Conservation (phyloP, 1,140 invertebrate species). For the Dreissena rostriformis region DNA sequence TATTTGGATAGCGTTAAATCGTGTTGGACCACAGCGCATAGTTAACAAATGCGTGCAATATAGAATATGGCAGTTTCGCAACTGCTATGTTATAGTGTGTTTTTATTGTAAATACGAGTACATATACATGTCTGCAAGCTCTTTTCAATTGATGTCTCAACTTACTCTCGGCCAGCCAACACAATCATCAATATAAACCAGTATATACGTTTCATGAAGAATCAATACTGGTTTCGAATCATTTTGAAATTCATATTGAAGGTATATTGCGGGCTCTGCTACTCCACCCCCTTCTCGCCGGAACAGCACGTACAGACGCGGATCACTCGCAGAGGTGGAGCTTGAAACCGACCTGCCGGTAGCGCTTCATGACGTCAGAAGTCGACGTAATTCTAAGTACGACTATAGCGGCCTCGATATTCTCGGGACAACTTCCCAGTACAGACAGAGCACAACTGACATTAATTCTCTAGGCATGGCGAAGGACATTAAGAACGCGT, state of each 20-base stretch:
- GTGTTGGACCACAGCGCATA: no score
- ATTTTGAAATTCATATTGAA: background rate
- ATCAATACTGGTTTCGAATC: no score
- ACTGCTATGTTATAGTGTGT: no score
- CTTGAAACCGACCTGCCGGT: slow-evolving; percentile 16
- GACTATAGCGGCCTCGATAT: slow-evolving; percentile 36
- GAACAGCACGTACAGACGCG: slow-evolving; percentile 12
- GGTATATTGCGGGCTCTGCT: background rate
- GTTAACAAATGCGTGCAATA: no score
- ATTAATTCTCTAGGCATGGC: background rate
- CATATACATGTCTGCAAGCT: no score
- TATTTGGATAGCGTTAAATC: no score
- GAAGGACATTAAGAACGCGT: background rate
- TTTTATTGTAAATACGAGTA: no score
- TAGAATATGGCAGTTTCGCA: no score
- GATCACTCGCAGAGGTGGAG: slow-evolving; percentile 43
- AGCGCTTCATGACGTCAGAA: background rate
- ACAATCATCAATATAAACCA: no score
- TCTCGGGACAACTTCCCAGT: slow-evolving; percentile 9
- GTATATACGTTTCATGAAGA: no score
- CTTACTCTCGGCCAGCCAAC: no score
- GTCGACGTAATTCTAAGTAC: slow-evolving; percentile 17
- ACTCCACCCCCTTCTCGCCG: background rate
- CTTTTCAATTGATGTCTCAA: no score
- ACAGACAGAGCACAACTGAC: slow-evolving; percentile 6